Evolutionary conservation across 1,140 invertebrate genomes (phyloP).

Genomic region (Homarus americanus): DNA sequence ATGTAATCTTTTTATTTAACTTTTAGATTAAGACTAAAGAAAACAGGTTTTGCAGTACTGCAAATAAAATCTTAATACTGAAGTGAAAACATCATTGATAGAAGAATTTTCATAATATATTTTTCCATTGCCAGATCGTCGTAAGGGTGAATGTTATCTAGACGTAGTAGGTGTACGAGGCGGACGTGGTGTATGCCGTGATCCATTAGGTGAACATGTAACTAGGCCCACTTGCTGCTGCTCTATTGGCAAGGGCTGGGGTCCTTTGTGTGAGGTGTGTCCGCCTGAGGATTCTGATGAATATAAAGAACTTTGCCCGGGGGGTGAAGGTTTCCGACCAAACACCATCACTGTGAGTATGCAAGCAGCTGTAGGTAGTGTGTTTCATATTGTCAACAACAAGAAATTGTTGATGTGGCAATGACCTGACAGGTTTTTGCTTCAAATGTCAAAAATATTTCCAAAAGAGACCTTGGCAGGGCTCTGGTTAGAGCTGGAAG

Average conservation of each 20-base stretch:
- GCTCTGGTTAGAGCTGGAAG: too few relatives aligned
- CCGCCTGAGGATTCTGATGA: constrained; percentile 85
- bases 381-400: too few relatives aligned
- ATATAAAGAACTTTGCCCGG: constrained; percentile 88
- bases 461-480: too few relatives aligned
- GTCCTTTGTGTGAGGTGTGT: constrained; percentile 89
- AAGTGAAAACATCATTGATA: not conserved
- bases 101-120: not conserved
- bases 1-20: constrained; percentile 54
- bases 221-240: constrained; percentile 92
- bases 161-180: constrained; percentile 78
- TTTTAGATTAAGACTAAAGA: not conserved
- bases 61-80: not conserved
- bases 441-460: too few relatives aligned
- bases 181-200: constrained; percentile 78
- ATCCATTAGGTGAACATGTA: constrained; percentile 82
- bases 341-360: constrained; percentile 85
- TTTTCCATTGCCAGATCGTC: constrained; percentile 82
- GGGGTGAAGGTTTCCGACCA: constrained; percentile 89
- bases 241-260: constrained; percentile 91
- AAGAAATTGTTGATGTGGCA: too few relatives aligned
- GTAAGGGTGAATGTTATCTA: constrained; percentile 88
- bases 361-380: not conserved
- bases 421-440: too few relatives aligned
- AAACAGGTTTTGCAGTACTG: not conserved